Evolutionary conservation across 53 echinoderm and acorn worm species (phyloP).

Genomic region (Astropecten irregularis): DNA sequence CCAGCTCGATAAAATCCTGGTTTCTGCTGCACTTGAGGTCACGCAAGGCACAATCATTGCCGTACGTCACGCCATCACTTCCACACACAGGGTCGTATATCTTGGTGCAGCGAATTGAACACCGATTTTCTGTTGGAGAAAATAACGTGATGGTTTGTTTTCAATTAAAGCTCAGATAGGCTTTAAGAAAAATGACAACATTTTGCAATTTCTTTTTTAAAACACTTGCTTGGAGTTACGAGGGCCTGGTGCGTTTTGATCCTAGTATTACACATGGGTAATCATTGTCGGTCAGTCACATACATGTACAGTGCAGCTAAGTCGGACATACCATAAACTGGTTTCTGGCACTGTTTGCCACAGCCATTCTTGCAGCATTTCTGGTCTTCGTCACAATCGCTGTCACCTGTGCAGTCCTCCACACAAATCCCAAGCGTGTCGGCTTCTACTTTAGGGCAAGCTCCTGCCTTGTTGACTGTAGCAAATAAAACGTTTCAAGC

Average conservation of each 20-base stretch:
- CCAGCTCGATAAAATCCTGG: slow-evolving; percentile 13
- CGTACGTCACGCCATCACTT: slow-evolving; percentile 30
- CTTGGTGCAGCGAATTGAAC: slow-evolving; percentile 21
- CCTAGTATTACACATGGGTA: neutral
- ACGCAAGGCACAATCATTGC: slow-evolving; percentile 12
- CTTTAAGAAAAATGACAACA: neutral
- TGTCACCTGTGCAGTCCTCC: slow-evolving; percentile 28
- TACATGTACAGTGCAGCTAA: too few relatives aligned
- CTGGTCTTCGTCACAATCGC: slow-evolving; percentile 14
- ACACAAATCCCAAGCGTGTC: neutral
- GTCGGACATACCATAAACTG: neutral
- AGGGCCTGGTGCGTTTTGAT: too few relatives aligned
- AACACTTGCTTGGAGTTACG: too few relatives aligned
- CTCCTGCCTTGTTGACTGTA: neutral
- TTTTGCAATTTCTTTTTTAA: too few relatives aligned
- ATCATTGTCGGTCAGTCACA: neutral
- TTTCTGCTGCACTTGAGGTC: slow-evolving; percentile 8
- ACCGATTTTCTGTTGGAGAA: neutral
- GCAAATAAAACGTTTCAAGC: neutral
- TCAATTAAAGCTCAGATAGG: neutral
- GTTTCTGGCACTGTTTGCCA: slow-evolving; percentile 19
- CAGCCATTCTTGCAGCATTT: slow-evolving; percentile 27
- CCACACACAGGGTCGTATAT: slow-evolving; percentile 28
- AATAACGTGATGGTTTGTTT: neutral
- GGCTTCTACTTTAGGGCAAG: neutral